phyloP scores from a whole-genome alignment of 2,888 invertebrate genomes.

The Himalopsyche kuldschensis region DNA sequence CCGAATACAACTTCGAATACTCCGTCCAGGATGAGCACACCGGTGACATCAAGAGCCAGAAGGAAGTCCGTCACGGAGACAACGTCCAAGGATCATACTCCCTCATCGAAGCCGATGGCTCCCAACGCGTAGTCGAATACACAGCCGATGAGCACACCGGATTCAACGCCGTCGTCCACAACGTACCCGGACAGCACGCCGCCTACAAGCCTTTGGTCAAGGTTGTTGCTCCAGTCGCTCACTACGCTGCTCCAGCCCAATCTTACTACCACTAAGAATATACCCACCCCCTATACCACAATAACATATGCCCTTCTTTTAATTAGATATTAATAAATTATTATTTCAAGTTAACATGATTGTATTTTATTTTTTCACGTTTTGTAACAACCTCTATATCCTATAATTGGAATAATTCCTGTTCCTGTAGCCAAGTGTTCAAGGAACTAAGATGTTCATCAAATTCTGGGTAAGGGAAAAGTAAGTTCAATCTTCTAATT shows the following conservation, averaged over 20 bases:
- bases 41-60: slow-evolving; percentile 56
- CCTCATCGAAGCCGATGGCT: slow-evolving; percentile 53
- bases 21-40: slow-evolving; percentile 43
- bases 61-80: slow-evolving; percentile 53
- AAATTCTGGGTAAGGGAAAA: too few relatives aligned
- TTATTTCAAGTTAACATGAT: neutral
- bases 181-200: slow-evolving; percentile 43
- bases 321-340: neutral
- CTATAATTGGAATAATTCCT: too few relatives aligned
- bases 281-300: neutral
- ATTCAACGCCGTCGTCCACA: slow-evolving; percentile 55
- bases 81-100: slow-evolving; percentile 55
- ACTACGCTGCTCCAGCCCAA: slow-evolving; percentile 15
- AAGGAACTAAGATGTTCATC: too few relatives aligned
- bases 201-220: slow-evolving; percentile 13
- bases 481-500: too few relatives aligned
- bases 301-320: neutral
- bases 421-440: too few relatives aligned
- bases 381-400: too few relatives aligned
- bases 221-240: slow-evolving; percentile 29
- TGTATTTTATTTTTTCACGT: neutral
- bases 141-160: slow-evolving; percentile 52
- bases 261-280: slow-evolving; percentile 11
- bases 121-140: slow-evolving; percentile 54
- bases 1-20: slow-evolving; percentile 19